Conservation (phyloP, 2,113 vertebrate species). For the Ammodytes dubius region DNA sequence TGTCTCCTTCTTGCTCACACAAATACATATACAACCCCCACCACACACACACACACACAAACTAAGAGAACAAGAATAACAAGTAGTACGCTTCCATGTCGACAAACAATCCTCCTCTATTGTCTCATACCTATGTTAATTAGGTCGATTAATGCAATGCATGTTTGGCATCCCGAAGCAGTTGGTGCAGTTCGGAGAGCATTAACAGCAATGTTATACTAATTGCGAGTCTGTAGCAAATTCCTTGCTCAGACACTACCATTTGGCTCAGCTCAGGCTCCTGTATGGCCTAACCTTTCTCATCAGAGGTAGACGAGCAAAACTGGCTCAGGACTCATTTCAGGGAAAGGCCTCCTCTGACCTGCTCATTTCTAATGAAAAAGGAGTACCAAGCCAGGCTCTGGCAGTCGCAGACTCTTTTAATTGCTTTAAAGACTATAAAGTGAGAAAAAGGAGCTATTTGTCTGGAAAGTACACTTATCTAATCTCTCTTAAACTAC, state of each 20-base stretch:
- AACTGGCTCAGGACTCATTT: conserved; percentile 53
- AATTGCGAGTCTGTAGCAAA: conserved; percentile 50
- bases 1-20: conserved; percentile 8
- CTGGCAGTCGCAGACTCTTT: conserved; percentile 60
- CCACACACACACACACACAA: neutral
- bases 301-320: conserved; percentile 49
- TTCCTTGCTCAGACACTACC: conserved; percentile 20
- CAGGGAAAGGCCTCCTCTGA: conserved; percentile 38
- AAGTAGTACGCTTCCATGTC: conserved; percentile 39
- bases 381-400: conserved; percentile 31
- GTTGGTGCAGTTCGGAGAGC: conserved; percentile 51
- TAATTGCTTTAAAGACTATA: conserved; percentile 64
- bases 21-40: neutral
- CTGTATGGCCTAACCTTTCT: conserved; percentile 38
- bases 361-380: conserved; percentile 55
- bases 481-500: conserved; percentile 69
- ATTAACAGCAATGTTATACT: conserved; percentile 57
- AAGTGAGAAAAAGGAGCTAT: conserved; percentile 46
- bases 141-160: conserved; percentile 58
- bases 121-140: conserved; percentile 55
- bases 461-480: conserved; percentile 65
- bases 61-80: conserved; percentile 28
- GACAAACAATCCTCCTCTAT: conserved; percentile 34
- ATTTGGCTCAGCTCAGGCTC: conserved; percentile 46
- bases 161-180: conserved; percentile 61